Evolutionary conservation across 1,140 invertebrate species (phyloP).

Genomic region (Drosophila eugracilis): DNA sequence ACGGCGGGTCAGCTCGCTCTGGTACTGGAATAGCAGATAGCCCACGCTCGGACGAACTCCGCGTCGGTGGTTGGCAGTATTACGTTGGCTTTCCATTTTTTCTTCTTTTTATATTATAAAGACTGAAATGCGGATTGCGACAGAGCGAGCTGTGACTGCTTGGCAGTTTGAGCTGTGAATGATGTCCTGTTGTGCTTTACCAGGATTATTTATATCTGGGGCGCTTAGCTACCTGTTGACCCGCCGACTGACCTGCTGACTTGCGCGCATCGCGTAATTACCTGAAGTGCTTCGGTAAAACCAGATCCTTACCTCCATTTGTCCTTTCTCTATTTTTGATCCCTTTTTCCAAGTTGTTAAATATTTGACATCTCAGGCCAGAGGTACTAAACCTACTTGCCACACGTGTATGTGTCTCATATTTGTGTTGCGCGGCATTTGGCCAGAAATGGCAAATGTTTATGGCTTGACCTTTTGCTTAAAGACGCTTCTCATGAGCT

Average conservation of each 20-base stretch:
- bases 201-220: slow-evolving; percentile 76
- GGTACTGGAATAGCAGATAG: slow-evolving; percentile 72
- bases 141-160: slow-evolving; percentile 48
- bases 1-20: slow-evolving; percentile 66
- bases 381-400: not conserved
- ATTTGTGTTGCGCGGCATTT: slow-evolving; percentile 8
- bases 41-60: slow-evolving; percentile 64
- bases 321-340: slow-evolving; percentile 18
- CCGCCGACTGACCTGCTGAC: slow-evolving; percentile 50
- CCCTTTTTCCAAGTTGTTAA: slow-evolving; percentile 33
- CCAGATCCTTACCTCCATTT: slow-evolving; percentile 8
- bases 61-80: slow-evolving; percentile 43
- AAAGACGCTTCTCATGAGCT: slow-evolving; percentile 11
- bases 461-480: slow-evolving; percentile 57
- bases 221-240: slow-evolving; percentile 45
- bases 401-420: not conserved
- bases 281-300: slow-evolving; percentile 53
- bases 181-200: slow-evolving; percentile 65
- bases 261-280: slow-evolving; percentile 63
- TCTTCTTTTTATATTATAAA: not conserved
- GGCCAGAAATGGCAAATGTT: slow-evolving; percentile 19
- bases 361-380: slow-evolving; percentile 36
- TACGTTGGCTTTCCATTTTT: slow-evolving; percentile 59
- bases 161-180: slow-evolving; percentile 67
- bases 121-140: not conserved